These are phyloP conservation scores for Sebastes hopkinsi DNA, from an alignment of 2,797 vertebrate species.

Conservation along the genomic window DNA sequence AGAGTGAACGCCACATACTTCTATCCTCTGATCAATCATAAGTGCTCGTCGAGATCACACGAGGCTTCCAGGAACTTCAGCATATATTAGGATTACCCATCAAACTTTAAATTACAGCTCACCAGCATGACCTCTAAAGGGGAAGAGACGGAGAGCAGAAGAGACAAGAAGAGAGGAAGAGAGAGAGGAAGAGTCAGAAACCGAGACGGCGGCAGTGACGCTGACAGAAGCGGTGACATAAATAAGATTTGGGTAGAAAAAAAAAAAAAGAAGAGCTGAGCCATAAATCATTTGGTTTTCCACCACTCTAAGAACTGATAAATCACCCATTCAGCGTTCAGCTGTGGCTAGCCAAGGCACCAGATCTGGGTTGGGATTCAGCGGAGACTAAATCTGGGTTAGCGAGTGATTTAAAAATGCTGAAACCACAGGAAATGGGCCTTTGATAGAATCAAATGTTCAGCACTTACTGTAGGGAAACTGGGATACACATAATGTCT, in stretches of 20 bases:
- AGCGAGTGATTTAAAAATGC: slow-evolving; percentile 60
- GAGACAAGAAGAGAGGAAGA: neutral
- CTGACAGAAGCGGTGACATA: slow-evolving; percentile 17
- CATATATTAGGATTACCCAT: slow-evolving; percentile 28
- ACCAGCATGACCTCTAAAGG: slow-evolving; percentile 28
- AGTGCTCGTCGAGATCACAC: slow-evolving; percentile 10
- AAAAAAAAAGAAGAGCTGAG: neutral
- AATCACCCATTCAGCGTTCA: slow-evolving; percentile 35
- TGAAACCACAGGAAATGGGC: slow-evolving; percentile 52
- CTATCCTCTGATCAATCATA: slow-evolving; percentile 18
- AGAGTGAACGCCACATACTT: slow-evolving; percentile 25
- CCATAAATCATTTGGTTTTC: slow-evolving; percentile 61
- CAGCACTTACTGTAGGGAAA: slow-evolving; percentile 42
- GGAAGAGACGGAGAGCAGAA: neutral
- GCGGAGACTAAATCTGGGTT: slow-evolving; percentile 62
- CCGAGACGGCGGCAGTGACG: neutral
- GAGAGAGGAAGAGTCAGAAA: neutral
- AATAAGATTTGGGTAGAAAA: slow-evolving; percentile 33
- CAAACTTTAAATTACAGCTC: slow-evolving; percentile 20
- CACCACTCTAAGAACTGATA: slow-evolving; percentile 48
- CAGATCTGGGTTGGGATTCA: slow-evolving; percentile 62
- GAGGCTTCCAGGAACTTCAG: neutral
- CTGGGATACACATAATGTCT: slow-evolving; percentile 13
- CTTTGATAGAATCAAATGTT: slow-evolving; percentile 50
- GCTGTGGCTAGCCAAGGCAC: slow-evolving; percentile 34